Evolutionary conservation across 2,113 vertebrate species (phyloP).

Genomic region (Sminthopsis crassicaudata): DNA sequence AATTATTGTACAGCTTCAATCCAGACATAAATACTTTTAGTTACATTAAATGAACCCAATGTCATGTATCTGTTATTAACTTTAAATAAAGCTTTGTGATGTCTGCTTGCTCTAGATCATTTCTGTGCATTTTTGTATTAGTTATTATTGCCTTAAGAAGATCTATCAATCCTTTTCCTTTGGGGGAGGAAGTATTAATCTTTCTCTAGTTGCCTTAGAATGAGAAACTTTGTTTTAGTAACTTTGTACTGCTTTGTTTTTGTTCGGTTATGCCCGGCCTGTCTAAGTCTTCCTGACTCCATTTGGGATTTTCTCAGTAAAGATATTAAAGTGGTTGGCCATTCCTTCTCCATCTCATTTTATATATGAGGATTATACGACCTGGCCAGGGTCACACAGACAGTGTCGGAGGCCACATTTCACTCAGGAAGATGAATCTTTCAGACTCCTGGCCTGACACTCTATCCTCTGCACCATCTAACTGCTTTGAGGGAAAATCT

Average conservation of each 20-base stretch:
- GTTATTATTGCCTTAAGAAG: not conserved
- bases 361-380: not conserved
- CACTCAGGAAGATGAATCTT: not conserved
- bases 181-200: not conserved
- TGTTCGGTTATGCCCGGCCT: not conserved
- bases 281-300: not conserved
- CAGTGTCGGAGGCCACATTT: not conserved
- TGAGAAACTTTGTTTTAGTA: not conserved
- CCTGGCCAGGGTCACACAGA: not conserved
- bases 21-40: not conserved
- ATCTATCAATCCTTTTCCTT: not conserved
- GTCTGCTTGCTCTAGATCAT: not conserved
- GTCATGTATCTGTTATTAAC: not conserved
- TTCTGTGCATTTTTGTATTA: not conserved
- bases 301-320: not conserved
- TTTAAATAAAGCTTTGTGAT: not conserved
- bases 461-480: not conserved
- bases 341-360: not conserved
- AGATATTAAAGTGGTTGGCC: not conserved
- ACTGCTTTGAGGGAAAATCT: not conserved
- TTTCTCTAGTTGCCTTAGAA: not conserved
- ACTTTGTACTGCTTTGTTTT: not conserved
- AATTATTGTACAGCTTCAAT: not conserved
- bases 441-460: no score
- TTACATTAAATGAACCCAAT: not conserved